Base-by-base conservation (phyloP, 2,797 vertebrate species). In the Thaleichthys pacificus region DNA sequence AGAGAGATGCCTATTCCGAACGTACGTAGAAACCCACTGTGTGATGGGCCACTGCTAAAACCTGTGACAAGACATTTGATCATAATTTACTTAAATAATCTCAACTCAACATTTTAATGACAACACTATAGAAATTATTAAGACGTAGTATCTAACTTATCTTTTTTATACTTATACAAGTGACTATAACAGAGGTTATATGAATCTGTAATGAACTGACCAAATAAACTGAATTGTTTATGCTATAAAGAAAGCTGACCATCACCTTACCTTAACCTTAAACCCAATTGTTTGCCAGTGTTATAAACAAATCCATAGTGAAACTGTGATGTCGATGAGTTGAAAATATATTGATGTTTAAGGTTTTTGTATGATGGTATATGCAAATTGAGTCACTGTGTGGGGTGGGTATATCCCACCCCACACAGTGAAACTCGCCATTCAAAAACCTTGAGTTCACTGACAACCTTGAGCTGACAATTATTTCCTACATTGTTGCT, bases 1-100 rank as follows among this genome's bases (percentile, higher is more conserved):
- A 90, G 66, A 0, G 0, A 0, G 72, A 87, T 88, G 3, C 68
- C 4, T 0, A 17, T 0, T 0, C 80, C 86, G 8, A 89, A 90
- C 0, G 1, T 49, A 5, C 88, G 3, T 1, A 35, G 66, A 19
- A 0, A 6, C 17, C 19, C 90, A 90, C 90, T 51, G 81, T 80
- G 77, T 1, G 72, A 73, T 65, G 54, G n/a, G 57, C 56, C 66
- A n/a, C 0, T 74, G 84, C 87, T 89, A 86, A 82, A 91, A 89
- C 84, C 81, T 30, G 61, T 57, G 21, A 47, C 38, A 64, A 47
- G 21, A 51, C n/a, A 11, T 17, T 32, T 56, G 26, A 65, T 64
- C 19, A 57, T 32, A 22, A 71, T 7, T 56, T 7, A 49, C 19
- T 3, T 35, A n/a, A 66, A 42, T 42, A 42, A 42, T 42, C 38